Percentiles rank a stretch among this genome's conserved stretches.
These are phyloP conservation scores for Drymodes brunneopygia DNA, from an alignment of 2,113 vertebrate genomes.

Conservation along the genomic window DNA sequence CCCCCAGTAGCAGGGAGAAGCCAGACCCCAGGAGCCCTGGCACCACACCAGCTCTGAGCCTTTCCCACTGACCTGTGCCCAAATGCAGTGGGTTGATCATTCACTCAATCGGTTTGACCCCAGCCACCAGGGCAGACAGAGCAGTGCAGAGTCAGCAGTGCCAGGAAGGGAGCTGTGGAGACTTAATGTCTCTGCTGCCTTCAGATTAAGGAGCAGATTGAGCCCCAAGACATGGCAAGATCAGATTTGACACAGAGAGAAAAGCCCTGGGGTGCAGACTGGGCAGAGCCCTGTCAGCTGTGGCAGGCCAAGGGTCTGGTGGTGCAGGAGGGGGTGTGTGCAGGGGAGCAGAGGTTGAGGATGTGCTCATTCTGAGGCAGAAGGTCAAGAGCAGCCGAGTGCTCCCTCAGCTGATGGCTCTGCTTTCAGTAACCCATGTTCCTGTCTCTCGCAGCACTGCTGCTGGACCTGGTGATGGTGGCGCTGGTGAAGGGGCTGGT, in stretches of 20 bases:
- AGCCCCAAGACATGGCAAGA: accelerated
- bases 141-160: not conserved
- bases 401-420: not conserved
- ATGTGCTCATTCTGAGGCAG: not conserved
- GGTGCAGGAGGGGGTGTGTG: not conserved
- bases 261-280: not conserved
- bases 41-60: not conserved
- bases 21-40: not conserved
- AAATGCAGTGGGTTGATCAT: not conserved
- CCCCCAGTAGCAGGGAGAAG: not conserved
- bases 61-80: not conserved
- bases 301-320: not conserved
- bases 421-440: not conserved
- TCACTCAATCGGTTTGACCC: not conserved
- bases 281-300: not conserved
- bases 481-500: constrained; percentile 85
- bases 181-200: not conserved
- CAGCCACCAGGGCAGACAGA: not conserved
- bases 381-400: not conserved
- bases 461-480: constrained; percentile 90
- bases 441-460: constrained; percentile 74
- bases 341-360: not conserved
- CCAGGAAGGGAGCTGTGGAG: not conserved
- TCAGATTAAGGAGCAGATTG: not conserved
- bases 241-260: not conserved